A percentile compares a stretch with the other conserved stretches of the same genome.
Evolutionary conservation across 2,113 vertebrate genomes (phyloP).

Genomic region (Poicephalus meyeri): DNA sequence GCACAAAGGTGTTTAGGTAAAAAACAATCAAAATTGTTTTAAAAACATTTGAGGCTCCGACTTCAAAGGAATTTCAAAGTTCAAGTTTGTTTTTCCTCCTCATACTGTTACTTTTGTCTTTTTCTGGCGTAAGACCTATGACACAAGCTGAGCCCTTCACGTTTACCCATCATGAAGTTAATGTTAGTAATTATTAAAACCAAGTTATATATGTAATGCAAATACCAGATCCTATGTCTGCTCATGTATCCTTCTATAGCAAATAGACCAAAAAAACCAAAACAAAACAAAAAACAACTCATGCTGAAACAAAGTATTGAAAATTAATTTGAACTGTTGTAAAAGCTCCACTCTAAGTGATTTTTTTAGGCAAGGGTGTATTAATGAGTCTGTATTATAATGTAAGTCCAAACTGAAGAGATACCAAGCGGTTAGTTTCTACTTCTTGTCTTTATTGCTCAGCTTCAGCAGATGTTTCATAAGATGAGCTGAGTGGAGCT

Average conservation of each 20-base stretch:
- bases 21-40: not conserved
- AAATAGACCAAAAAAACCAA: not conserved
- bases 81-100: not conserved
- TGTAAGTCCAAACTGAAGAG: not conserved
- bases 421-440: not conserved
- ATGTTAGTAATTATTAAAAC: not conserved
- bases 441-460: not conserved
- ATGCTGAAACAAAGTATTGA: not conserved
- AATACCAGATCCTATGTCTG: not conserved
- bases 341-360: not conserved
- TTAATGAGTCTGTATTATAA: not conserved
- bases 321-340: not conserved
- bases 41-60: not conserved
- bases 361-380: not conserved
- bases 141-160: not conserved
- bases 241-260: not conserved
- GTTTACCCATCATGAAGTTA: not conserved
- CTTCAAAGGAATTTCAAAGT: not conserved
- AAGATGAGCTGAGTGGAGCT: not conserved
- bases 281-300: not conserved
- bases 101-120: not conserved
- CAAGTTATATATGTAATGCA: not conserved
- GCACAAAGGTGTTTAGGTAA: not conserved
- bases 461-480: not conserved
- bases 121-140: not conserved